Evolutionary conservation across 2,797 vertebrate species (phyloP).

Genomic region (Semaprochilodus insignis): DNA sequence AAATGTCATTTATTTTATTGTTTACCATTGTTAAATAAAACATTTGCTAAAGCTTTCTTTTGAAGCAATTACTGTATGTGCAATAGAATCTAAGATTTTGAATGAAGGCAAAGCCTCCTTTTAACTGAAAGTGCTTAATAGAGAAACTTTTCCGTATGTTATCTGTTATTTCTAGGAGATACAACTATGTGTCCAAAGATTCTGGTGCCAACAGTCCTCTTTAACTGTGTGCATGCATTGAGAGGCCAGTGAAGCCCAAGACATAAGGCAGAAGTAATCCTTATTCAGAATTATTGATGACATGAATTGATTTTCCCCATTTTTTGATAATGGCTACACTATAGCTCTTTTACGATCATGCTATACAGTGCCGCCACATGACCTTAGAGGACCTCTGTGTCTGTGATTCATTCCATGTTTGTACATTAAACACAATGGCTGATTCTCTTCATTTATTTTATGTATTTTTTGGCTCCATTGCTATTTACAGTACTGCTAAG

Average conservation of each 20-base stretch:
- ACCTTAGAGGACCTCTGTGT: too few species aligned
- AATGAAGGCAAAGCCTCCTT: too few species aligned
- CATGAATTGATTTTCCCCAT: conserved; percentile 68
- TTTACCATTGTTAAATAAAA: too few species aligned
- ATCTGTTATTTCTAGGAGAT: neutral
- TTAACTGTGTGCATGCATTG: neutral
- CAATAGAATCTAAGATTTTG: too few species aligned
- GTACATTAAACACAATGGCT: neutral
- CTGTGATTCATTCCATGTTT: conserved; percentile 48
- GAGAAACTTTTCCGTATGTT: too few species aligned
- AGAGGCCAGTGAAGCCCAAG: neutral
- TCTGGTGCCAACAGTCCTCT: neutral
- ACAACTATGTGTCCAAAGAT: neutral
- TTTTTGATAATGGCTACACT: conserved; percentile 67
- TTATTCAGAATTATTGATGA: conserved; percentile 66
- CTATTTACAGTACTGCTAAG: neutral
- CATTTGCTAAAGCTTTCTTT: too few species aligned
- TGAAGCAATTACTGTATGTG: too few species aligned
- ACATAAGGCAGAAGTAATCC: conserved; percentile 6
- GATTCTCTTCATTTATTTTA: neutral
- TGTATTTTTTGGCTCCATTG: neutral
- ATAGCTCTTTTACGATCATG: conserved; percentile 48
- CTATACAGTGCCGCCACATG: too few species aligned
- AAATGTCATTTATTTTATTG: too few species aligned
- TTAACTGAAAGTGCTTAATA: too few species aligned